Evolutionary conservation across 2,113 vertebrate genomes (phyloP).

Genomic region (Dinomys branickii): DNA sequence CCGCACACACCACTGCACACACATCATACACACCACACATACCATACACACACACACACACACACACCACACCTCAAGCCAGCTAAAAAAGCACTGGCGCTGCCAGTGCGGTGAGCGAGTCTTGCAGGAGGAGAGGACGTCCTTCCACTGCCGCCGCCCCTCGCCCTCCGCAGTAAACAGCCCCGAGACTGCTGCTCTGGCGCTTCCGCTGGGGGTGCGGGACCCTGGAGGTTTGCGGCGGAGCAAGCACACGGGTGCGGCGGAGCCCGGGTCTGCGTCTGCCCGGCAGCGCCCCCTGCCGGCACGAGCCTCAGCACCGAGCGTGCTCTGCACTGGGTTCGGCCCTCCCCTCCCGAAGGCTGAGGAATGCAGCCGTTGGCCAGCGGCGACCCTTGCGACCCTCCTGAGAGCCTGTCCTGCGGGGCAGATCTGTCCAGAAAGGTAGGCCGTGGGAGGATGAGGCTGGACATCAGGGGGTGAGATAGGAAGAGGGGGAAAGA

Average conservation of each 20-base stretch:
- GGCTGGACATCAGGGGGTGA: neutral
- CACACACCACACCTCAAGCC: neutral
- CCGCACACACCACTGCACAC: too few species aligned
- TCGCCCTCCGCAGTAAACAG: too few species aligned
- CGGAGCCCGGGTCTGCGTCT: neutral
- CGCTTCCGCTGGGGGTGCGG: neutral
- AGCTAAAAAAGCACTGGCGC: neutral
- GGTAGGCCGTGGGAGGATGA: neutral
- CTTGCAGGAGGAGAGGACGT: neutral
- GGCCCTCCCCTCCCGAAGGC: rapidly evolving
- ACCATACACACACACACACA: too few species aligned
- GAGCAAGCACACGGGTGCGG: neutral
- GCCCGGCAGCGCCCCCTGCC: conserved; percentile 55
- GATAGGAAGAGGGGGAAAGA: neutral
- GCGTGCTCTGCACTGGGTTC: too few species aligned
- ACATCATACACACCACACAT: too few species aligned
- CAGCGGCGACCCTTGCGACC: neutral
- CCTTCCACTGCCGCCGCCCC: neutral
- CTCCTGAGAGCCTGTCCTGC: neutral
- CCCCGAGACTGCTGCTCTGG: neutral
- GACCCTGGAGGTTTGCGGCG: rapidly evolving
- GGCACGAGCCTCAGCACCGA: neutral
- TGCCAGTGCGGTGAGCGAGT: neutral
- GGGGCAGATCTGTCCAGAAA: neutral
- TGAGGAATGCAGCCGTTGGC: rapidly evolving